phyloP scores from a whole-genome alignment of 2,888 invertebrate genomes.

The Lampropteryx suffumata region DNA sequence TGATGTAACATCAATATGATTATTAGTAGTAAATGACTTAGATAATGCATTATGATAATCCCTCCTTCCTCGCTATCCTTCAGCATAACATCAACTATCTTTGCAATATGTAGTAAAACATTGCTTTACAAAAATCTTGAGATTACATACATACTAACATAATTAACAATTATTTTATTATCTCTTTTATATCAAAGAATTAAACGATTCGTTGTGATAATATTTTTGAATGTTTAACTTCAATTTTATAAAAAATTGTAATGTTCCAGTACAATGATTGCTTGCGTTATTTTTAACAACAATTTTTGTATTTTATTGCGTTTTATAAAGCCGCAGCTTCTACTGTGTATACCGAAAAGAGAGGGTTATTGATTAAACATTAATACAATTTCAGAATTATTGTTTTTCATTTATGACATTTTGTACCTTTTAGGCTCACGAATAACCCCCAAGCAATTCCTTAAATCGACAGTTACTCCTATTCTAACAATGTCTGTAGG shows the following conservation, averaged over 20 bases:
- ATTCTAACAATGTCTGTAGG: too few relatives aligned
- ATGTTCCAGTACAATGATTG: background rate
- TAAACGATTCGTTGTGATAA: conserved; percentile 5
- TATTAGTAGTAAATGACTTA: background rate
- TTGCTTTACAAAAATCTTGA: too few relatives aligned
- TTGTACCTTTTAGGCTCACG: too few relatives aligned
- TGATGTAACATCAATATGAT: background rate
- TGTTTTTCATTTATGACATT: conserved; percentile 3
- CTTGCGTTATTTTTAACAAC: background rate
- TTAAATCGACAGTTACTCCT: too few relatives aligned
- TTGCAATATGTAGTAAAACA: too few relatives aligned
- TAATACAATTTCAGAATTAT: conserved; percentile 24
- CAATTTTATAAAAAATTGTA: background rate
- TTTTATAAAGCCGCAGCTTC: conserved; percentile 18
- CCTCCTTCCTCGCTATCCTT: conserved; percentile 1
- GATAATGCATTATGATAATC: background rate
- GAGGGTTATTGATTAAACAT: conserved; percentile 53
- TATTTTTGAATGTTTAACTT: conserved; percentile 7
- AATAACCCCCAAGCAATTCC: too few relatives aligned
- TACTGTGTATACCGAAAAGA: conserved; percentile 47
- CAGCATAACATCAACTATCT: background rate
- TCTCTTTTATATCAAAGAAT: background rate
- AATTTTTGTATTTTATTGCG: background rate
- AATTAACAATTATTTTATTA: too few relatives aligned
- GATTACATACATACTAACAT: too few relatives aligned